These are phyloP conservation scores for Sanderia malayensis DNA, from an alignment of 30 jellyfish, hydroid and myxozoan genomes.

Conservation along the genomic window DNA sequence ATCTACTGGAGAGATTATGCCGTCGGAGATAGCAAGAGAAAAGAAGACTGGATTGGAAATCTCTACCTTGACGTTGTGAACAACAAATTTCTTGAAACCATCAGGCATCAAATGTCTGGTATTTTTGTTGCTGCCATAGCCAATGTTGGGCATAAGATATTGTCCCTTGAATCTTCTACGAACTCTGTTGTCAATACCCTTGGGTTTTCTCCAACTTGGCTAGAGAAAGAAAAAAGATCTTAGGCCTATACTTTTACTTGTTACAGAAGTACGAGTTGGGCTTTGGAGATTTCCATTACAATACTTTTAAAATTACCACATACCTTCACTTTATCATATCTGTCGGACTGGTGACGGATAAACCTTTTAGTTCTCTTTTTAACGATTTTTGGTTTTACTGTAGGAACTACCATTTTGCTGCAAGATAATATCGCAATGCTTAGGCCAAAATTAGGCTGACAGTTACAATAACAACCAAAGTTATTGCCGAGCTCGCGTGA, in stretches of 20 bases:
- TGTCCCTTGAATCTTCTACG: conserved; percentile 93
- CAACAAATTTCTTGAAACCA: conserved; percentile 96
- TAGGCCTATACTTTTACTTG: not conserved
- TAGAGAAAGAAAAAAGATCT: conserved; percentile 5
- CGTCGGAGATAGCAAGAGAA: too few relatives aligned
- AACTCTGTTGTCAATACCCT: conserved; percentile 98
- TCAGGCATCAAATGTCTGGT: conserved; percentile 96
- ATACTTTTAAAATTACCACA: too few relatives aligned
- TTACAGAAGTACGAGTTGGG: too few relatives aligned
- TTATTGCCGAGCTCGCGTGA: too few relatives aligned
- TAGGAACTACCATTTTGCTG: conserved; percentile 95
- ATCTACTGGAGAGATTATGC: not conserved
- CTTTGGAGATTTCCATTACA: too few relatives aligned
- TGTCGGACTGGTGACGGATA: conserved; percentile 93
- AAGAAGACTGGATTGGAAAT: too few relatives aligned
- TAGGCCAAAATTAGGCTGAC: not conserved
- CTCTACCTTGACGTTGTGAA: conserved; percentile 90
- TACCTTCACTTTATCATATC: conserved; percentile 76
- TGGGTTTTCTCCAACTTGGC: conserved; percentile 96
- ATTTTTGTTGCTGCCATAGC: conserved; percentile 91
- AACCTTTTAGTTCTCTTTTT: conserved; percentile 94
- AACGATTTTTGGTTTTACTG: conserved; percentile 80
- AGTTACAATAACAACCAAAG: too few relatives aligned
- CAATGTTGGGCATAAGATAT: conserved; percentile 90
- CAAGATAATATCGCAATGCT: not conserved